Percentiles rank a stretch among this genome's conserved stretches.
Conservation (phyloP, 2,888 invertebrate genomes). For the Drosophila greeni region DNA sequence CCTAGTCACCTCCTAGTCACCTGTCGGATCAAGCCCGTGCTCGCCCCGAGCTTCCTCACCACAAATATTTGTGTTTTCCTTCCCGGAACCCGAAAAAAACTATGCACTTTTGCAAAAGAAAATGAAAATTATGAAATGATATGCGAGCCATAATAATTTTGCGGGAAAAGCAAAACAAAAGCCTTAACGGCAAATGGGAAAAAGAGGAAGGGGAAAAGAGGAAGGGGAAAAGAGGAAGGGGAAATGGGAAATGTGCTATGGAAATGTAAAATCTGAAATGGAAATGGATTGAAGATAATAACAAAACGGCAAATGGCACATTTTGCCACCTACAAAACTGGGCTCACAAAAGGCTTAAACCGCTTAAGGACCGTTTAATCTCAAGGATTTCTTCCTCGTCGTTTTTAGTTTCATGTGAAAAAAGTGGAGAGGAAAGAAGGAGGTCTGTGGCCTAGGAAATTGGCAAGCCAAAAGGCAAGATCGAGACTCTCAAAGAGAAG, state of each 20-base stretch:
- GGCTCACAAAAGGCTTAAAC: constrained; percentile 69
- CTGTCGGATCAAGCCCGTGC: constrained; percentile 17
- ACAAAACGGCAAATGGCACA: constrained; percentile 38
- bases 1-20: constrained; percentile 1
- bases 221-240: not conserved
- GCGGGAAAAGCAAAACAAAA: constrained; percentile 36
- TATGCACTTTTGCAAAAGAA: constrained; percentile 4
- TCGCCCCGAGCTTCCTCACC: constrained; percentile 33
- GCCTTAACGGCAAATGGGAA: constrained; percentile 13
- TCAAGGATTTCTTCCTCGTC: constrained; percentile 55
- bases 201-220: too few relatives aligned
- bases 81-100: constrained; percentile 36
- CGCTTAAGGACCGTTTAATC: constrained; percentile 68
- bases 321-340: constrained; percentile 69
- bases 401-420: constrained; percentile 69
- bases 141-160: constrained; percentile 51
- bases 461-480: constrained; percentile 32
- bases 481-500: constrained; percentile 4
- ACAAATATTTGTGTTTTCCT: constrained; percentile 59
- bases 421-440: constrained; percentile 1
- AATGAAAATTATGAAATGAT: constrained; percentile 60
- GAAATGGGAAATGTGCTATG: not conserved
- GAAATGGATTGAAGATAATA: not conserved
- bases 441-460: constrained; percentile 1
- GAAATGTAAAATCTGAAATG: not conserved